A percentile compares a stretch with the other conserved stretches of the same genome.
Evolutionary conservation across 2,113 vertebrate species (phyloP).

Genomic region (Erythrocercus mccallii): DNA sequence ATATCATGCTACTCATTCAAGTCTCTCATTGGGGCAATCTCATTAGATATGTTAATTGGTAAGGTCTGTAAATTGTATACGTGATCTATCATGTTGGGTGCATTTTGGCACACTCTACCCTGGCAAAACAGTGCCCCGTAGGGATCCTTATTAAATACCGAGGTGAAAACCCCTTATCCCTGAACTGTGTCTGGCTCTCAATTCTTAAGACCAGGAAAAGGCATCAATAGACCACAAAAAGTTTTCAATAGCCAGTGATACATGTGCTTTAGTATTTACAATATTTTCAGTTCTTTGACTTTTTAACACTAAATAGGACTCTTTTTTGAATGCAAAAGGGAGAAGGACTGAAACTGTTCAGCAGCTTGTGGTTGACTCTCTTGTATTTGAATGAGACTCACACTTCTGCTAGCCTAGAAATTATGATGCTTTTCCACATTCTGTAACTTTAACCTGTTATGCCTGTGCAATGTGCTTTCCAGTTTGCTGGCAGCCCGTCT

Average conservation of each 20-base stretch:
- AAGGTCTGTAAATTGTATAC: background rate
- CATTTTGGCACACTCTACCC: rapidly evolving
- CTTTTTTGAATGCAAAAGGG: background rate
- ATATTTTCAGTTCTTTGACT: background rate
- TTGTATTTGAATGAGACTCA: background rate
- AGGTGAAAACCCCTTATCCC: too few species aligned
- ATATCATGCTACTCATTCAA: background rate
- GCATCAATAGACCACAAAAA: background rate
- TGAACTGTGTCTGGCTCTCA: background rate
- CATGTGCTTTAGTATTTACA: background rate
- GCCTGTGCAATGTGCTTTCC: background rate
- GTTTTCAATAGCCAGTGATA: background rate
- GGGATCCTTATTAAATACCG: background rate
- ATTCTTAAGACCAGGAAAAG: background rate
- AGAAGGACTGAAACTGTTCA: background rate
- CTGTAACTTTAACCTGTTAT: background rate
- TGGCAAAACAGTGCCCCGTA: rapidly evolving
- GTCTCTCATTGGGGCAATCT: background rate
- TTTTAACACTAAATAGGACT: background rate
- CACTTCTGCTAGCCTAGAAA: background rate
- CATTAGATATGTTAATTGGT: background rate
- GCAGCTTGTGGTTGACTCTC: background rate
- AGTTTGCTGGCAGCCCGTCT: conserved; percentile 1
- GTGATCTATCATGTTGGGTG: rapidly evolving
- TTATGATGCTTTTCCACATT: background rate